Evolutionary conservation across 2,113 vertebrate genomes (phyloP).

Genomic region (Lichenostomus cassidix): DNA sequence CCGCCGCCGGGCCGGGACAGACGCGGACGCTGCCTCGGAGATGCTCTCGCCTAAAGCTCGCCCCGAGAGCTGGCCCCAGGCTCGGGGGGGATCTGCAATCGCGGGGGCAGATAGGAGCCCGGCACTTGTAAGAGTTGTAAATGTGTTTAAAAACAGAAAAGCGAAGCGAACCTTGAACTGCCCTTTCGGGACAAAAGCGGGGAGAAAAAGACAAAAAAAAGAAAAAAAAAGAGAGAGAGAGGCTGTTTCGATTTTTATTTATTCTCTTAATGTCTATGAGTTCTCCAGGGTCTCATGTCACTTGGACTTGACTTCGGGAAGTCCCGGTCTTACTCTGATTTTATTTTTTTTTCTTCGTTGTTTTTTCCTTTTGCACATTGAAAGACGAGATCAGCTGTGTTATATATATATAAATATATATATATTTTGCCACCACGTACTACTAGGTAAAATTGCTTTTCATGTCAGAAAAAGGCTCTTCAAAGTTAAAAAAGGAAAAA

Average conservation of each 20-base stretch:
- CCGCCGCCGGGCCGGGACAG: slow-evolving; percentile 47
- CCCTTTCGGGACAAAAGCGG: slow-evolving; percentile 71
- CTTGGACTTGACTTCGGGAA: slow-evolving; percentile 80
- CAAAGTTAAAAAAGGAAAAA: slow-evolving; percentile 44
- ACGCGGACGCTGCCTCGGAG: slow-evolving; percentile 39
- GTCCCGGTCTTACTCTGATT: slow-evolving; percentile 60
- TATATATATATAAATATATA: slow-evolving; percentile 70
- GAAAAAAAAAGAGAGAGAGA: background rate
- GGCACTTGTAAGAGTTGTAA: slow-evolving; percentile 91
- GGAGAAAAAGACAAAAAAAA: background rate
- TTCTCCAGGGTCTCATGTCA: slow-evolving; percentile 81
- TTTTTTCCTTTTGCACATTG: slow-evolving; percentile 82
- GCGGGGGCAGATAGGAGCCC: slow-evolving; percentile 76
- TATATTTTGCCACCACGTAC: slow-evolving; percentile 75
- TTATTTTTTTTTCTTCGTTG: slow-evolving; percentile 7
- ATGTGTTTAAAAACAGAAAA: slow-evolving; percentile 72
- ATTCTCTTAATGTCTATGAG: slow-evolving; percentile 88
- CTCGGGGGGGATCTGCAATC: slow-evolving; percentile 30
- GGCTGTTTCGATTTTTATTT: slow-evolving; percentile 88
- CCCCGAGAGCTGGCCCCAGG: slow-evolving; percentile 24
- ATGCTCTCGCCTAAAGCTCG: slow-evolving; percentile 41
- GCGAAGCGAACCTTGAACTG: slow-evolving; percentile 77
- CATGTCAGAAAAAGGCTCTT: slow-evolving; percentile 57
- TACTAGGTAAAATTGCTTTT: slow-evolving; percentile 72
- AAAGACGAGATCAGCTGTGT: slow-evolving; percentile 71